phyloP scores from a whole-genome alignment of 2,113 vertebrate genomes.

The Oreochromis niloticus region DNA sequence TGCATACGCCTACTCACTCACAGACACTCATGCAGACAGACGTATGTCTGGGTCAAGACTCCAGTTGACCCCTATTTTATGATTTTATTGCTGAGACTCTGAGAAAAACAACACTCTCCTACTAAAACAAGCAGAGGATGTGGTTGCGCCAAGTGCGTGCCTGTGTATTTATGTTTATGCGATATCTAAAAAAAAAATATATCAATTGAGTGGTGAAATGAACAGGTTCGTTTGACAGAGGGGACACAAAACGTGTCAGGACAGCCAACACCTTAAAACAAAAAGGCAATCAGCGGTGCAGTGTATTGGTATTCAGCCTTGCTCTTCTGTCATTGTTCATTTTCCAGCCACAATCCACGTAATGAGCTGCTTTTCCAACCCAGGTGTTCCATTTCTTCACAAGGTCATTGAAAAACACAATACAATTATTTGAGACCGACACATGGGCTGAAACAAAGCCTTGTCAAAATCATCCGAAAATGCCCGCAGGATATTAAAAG shows the following conservation, averaged over 20 bases:
- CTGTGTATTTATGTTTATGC: neutral
- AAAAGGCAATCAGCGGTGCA: constrained; percentile 50
- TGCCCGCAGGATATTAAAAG: constrained; percentile 35
- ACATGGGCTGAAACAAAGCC: constrained; percentile 37
- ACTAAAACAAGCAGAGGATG: neutral
- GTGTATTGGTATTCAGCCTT: constrained; percentile 54
- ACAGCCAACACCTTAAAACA: constrained; percentile 44
- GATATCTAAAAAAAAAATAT: neutral
- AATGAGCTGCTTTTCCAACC: constrained; percentile 60
- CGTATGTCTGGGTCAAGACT: constrained; percentile 44
- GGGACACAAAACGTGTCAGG: constrained; percentile 1
- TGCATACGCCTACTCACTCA: constrained; percentile 34
- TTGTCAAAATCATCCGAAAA: constrained; percentile 48
- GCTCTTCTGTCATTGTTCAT: constrained; percentile 60
- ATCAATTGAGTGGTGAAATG: neutral
- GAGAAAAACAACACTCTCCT: constrained; percentile 10
- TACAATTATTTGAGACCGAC: constrained; percentile 45
- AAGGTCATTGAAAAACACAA: constrained; percentile 62
- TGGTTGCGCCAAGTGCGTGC: neutral
- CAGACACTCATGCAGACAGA: constrained; percentile 36
- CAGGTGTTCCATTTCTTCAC: constrained; percentile 56
- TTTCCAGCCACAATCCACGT: constrained; percentile 48
- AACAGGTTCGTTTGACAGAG: constrained; percentile 15
- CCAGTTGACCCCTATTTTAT: constrained; percentile 53
- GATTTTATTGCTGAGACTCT: constrained; percentile 40